phyloP scores from a whole-genome alignment of 2,113 vertebrate genomes.

The Nasalis larvatus region DNA sequence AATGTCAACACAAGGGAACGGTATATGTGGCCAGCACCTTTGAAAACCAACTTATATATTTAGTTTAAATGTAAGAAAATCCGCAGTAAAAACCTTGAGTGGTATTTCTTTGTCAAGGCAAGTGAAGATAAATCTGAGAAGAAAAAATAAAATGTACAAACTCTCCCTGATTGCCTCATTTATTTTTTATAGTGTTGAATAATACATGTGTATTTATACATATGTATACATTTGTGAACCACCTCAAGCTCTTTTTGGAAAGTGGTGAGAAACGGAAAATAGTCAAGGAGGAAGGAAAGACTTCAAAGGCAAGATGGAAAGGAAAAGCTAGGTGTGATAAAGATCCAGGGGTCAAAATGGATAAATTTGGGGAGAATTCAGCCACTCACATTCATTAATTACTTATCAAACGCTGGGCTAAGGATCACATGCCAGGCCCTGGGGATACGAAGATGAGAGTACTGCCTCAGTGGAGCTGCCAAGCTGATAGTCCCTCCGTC shows the following conservation, averaged over 20 bases:
- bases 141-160: neutral
- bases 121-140: slow-evolving; percentile 12
- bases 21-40: neutral
- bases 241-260: neutral
- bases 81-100: neutral
- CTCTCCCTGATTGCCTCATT: neutral
- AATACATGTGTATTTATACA: slow-evolving; percentile 11
- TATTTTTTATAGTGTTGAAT: slow-evolving; percentile 28
- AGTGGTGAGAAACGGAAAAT: neutral
- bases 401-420: neutral
- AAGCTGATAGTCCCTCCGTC: neutral
- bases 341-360: neutral
- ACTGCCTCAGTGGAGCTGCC: neutral
- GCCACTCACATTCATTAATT: neutral
- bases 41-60: neutral
- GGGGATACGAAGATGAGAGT: neutral
- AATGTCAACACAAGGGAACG: neutral
- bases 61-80: neutral
- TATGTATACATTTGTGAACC: neutral
- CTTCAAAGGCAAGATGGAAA: neutral
- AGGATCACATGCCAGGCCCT: neutral
- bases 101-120: slow-evolving; percentile 5
- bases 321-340: neutral
- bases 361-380: neutral
- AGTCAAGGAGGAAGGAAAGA: neutral